phyloP scores from a whole-genome alignment of 2,888 invertebrate genomes.

The Watsonalla cultraria region DNA sequence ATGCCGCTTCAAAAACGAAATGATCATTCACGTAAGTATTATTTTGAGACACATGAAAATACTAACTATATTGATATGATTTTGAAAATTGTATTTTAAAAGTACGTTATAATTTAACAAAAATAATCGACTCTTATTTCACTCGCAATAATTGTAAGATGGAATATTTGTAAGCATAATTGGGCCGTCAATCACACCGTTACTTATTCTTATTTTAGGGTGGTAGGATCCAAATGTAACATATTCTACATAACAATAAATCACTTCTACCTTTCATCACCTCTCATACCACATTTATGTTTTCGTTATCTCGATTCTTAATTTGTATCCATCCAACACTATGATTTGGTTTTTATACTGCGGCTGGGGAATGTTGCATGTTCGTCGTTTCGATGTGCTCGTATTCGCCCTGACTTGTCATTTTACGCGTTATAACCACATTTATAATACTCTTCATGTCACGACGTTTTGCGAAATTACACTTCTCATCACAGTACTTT shows the following conservation, averaged over 20 bases:
- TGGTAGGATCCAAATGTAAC: slow-evolving; percentile 27
- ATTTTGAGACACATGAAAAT: slow-evolving; percentile 77
- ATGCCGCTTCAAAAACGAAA: slow-evolving; percentile 87
- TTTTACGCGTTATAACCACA: slow-evolving; percentile 22
- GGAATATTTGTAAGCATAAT: background rate
- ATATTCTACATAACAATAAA: slow-evolving; percentile 23
- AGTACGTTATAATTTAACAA: slow-evolving; percentile 6
- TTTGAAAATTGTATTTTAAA: slow-evolving; percentile 22
- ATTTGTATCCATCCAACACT: slow-evolving; percentile 71
- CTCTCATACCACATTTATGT: slow-evolving; percentile 55
- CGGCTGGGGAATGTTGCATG: slow-evolving; percentile 79
- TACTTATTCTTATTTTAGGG: slow-evolving; percentile 21
- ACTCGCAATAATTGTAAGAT: background rate
- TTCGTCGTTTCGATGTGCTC: slow-evolving; percentile 41
- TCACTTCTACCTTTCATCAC: slow-evolving; percentile 65
- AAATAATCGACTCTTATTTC: background rate
- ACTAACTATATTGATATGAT: slow-evolving; percentile 24
- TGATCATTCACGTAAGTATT: slow-evolving; percentile 87
- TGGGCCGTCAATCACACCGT: slow-evolving; percentile 16
- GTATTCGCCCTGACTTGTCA: slow-evolving; percentile 41
- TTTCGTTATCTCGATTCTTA: slow-evolving; percentile 35
- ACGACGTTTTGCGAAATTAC: background rate
- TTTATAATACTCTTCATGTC: background rate
- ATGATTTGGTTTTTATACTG: slow-evolving; percentile 61
- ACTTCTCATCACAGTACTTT: no score